Percentiles rank a stretch among this genome's conserved stretches.
Evolutionary conservation across 2,113 vertebrate species (phyloP).

Genomic region (Rhabdomys dilectus): DNA sequence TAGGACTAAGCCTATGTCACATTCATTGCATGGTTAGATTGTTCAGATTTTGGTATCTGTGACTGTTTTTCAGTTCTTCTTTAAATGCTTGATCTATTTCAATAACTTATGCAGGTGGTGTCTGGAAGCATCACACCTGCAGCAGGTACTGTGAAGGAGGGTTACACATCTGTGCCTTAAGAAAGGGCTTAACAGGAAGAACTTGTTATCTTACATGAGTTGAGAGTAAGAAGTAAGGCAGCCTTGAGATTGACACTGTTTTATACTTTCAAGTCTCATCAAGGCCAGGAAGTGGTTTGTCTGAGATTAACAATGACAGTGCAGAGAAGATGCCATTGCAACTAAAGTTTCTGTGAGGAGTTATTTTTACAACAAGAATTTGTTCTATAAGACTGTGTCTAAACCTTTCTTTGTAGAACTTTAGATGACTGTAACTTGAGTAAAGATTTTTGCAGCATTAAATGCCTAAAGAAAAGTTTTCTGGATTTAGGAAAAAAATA

Average conservation of each 20-base stretch:
- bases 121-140: not conserved
- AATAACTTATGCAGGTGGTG: not conserved
- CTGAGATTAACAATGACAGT: not conserved
- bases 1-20: not conserved
- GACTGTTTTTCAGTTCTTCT: not conserved
- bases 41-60: not conserved
- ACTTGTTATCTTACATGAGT: not conserved
- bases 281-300: constrained; percentile 56
- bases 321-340: not conserved
- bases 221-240: constrained; percentile 8
- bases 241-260: constrained; percentile 37
- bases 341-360: constrained; percentile 5
- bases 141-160: not conserved
- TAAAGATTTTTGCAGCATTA: not conserved
- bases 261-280: constrained; percentile 40
- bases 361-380: not conserved
- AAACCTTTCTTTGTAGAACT: not conserved
- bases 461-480: not conserved
- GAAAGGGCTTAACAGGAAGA: not conserved
- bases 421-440: not conserved
- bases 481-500: not conserved
- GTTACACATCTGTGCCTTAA: not conserved
- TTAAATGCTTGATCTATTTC: not conserved
- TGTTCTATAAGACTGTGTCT: not conserved
- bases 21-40: not conserved